Evolutionary conservation across 2,888 invertebrate species (phyloP).

Genomic region (Callimorpha dominula): DNA sequence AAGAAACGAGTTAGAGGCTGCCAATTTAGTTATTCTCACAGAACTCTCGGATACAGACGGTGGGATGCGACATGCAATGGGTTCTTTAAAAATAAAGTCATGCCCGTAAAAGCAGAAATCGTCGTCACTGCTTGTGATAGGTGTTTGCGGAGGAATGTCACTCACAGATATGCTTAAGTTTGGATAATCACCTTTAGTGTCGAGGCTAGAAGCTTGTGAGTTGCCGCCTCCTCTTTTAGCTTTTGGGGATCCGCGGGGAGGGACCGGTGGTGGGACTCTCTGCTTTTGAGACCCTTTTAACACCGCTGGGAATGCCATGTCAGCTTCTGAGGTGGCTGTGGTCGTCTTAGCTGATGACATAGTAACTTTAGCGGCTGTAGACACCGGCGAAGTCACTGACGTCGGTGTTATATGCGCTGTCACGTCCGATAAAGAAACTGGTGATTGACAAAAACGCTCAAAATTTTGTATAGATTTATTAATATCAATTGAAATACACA

Average conservation of each 20-base stretch:
- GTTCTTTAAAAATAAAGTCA: constrained; percentile 78
- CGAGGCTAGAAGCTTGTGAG: constrained; percentile 75
- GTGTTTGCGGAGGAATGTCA: constrained; percentile 76
- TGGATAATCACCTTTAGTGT: constrained; percentile 83
- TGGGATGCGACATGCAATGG: constrained; percentile 75
- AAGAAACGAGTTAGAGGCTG: constrained; percentile 75
- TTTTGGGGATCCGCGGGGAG: constrained; percentile 93
- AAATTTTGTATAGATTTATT: constrained; percentile 68
- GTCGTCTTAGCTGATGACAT: constrained; percentile 69
- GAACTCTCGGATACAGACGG: constrained; percentile 77
- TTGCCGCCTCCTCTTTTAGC: constrained; percentile 84
- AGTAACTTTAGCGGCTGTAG: constrained; percentile 73
- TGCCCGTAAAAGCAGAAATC: constrained; percentile 81
- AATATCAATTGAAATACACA: constrained; percentile 63
- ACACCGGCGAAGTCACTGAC: constrained; percentile 80
- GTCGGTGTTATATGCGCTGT: constrained; percentile 85
- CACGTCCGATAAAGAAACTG: constrained; percentile 86
- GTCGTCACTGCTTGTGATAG: constrained; percentile 80
- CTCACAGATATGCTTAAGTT: constrained; percentile 74
- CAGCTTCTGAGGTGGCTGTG: constrained; percentile 78
- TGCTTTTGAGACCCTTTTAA: constrained; percentile 91
- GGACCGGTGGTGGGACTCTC: constrained; percentile 95
- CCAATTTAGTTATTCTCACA: constrained; percentile 71
- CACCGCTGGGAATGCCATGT: constrained; percentile 90
- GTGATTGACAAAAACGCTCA: constrained; percentile 55